Evolutionary conservation across 92 coral and sea anemone species (phyloP).

Genomic region (Parazoanthus swiftii): DNA sequence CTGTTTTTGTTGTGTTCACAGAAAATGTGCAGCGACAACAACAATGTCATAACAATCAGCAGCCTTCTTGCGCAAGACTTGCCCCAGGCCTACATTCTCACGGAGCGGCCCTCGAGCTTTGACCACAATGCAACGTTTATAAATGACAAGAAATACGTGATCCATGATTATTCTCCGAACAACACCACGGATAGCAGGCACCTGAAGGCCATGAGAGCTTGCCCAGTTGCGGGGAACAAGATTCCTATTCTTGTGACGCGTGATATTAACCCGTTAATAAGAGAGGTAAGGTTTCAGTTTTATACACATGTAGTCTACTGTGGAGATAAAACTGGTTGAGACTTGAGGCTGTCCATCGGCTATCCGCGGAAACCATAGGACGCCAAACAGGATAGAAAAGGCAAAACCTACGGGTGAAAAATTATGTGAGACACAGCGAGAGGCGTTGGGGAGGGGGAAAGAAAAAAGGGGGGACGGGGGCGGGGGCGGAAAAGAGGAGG

Average conservation of each 20-base stretch:
- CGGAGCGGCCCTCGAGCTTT: constrained; percentile 76
- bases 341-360: too few relatives aligned
- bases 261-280: constrained; percentile 59
- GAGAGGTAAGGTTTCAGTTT: constrained; percentile 43
- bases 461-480: too few relatives aligned
- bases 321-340: too few relatives aligned
- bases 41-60: constrained; percentile 67
- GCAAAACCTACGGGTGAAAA: too few relatives aligned
- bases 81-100: constrained; percentile 70
- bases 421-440: too few relatives aligned
- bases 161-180: constrained; percentile 67
- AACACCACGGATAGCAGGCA: constrained; percentile 58
- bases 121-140: constrained; percentile 63
- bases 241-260: constrained; percentile 69
- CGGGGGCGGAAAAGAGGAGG: too few relatives aligned
- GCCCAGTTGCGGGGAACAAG: constrained; percentile 78
- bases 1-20: not conserved
- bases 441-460: too few relatives aligned
- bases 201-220: constrained; percentile 73
- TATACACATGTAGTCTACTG: not conserved
- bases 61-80: constrained; percentile 70
- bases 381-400: too few relatives aligned
- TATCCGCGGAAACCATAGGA: too few relatives aligned
- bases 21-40: constrained; percentile 34
- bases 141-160: constrained; percentile 67